Evolutionary conservation across 2,113 vertebrate genomes (phyloP), one percentile per base, ranked within the genome.

Genomic region (Atrichornis clamosus): DNA sequence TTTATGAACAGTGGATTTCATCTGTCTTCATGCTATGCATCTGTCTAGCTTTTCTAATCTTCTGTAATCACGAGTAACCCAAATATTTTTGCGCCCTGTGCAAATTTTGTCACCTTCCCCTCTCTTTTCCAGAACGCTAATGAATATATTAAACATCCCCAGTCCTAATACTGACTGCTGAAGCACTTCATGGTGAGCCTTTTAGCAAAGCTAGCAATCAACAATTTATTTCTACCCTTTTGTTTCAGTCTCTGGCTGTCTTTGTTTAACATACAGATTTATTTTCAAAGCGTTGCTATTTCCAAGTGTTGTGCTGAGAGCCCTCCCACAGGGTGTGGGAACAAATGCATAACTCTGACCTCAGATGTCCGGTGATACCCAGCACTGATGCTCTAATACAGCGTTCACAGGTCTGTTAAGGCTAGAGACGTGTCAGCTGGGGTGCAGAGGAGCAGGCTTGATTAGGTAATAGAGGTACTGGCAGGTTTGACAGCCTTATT

Each of bases 1-100:
- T 87, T 95, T 95, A 81, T 84, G 95, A 96, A 84, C 83, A 93
- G 86, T 84, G 83, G 65, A 91, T 97, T 97, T 96, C 76, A 92
- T 96, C 88, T 86, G 79, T 93, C 92, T 94, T 94, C 88, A 69
- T 65, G 90, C 93, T 94, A 92, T 3, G 8, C 88, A 79, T 96
- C 90, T 93, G 93, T 80, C 96, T 75, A 78, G 73, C 84, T 93
- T 96, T 94, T 94, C 84, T 91, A 84, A 95, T 95, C 79, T 96
- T 94, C 90, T 92, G 84, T 90, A 95, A 75, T 94, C 94, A 73
- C 2, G 5, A 79, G 69, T 92, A 96, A 92, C 96, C 86, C 94
- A 96, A 94, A 96, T 93, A 95, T 97, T 96, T 95, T 94, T 94
- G 76, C 4, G 6, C 70, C 90, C 88, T 93, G 92, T 95, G 90